Conservation (phyloP, 2,113 vertebrate species). For the Asarcornis scutulata region DNA sequence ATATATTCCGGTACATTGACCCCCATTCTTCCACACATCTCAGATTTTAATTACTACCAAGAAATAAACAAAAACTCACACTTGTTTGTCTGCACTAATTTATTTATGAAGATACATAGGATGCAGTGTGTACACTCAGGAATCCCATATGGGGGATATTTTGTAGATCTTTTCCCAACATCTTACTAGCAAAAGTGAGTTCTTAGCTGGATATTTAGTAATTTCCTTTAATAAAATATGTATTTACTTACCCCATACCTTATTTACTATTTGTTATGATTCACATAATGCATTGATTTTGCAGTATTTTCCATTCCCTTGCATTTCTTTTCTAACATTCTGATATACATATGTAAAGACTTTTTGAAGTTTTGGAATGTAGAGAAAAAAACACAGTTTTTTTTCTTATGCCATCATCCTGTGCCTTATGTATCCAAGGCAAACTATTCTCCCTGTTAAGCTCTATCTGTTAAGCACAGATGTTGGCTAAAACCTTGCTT, state of each 20-base stretch:
- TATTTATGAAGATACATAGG: background rate
- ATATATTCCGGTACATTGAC: background rate
- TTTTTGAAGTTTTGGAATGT: constrained; percentile 25
- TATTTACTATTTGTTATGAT: background rate
- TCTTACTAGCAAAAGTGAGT: background rate
- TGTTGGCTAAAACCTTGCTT: background rate
- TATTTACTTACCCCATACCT: background rate
- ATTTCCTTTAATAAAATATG: background rate
- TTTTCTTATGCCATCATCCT: constrained; percentile 16
- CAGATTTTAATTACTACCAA: background rate
- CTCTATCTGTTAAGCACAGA: constrained; percentile 28
- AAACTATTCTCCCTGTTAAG: background rate
- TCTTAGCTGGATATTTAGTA: background rate
- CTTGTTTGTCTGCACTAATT: background rate
- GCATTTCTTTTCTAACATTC: constrained; percentile 9
- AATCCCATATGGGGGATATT: background rate
- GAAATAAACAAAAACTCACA: background rate
- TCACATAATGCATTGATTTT: constrained; percentile 16
- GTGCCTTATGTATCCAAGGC: background rate
- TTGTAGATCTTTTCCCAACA: background rate
- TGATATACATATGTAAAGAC: background rate
- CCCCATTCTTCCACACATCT: background rate
- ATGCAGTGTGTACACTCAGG: background rate
- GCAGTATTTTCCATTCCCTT: constrained; percentile 9
- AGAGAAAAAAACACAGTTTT: constrained; percentile 6